phyloP scores from a whole-genome alignment of 1,140 invertebrate species.

The Pachypeltis micranthus region DNA sequence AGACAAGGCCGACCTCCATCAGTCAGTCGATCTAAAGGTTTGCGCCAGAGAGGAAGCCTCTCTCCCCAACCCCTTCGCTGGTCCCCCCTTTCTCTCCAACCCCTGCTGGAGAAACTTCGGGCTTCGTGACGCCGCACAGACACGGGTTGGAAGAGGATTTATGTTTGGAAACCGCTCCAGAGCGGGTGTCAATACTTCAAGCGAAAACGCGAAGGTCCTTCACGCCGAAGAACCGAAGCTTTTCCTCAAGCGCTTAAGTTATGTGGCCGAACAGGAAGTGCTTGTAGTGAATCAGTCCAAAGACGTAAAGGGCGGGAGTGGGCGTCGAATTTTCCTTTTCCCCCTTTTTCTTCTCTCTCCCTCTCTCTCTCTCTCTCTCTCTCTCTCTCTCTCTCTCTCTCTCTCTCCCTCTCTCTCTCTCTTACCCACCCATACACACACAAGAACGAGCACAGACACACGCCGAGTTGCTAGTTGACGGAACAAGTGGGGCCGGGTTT shows the following conservation, averaged over 20 bases:
- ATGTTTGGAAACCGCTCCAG: neutral
- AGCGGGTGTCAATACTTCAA: neutral
- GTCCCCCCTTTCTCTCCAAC: no score
- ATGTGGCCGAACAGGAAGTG: constrained; percentile 17
- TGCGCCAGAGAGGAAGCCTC: neutral
- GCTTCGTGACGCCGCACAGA: neutral
- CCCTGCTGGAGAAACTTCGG: neutral
- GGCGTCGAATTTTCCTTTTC: constrained; percentile 11
- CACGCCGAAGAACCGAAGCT: neutral
- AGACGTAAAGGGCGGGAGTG: no score
- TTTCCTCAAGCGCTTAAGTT: constrained; percentile 4
- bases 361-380: constrained; percentile 15
- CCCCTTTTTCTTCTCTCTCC: constrained; percentile 16
- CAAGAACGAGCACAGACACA: no score
- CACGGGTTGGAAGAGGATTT: constrained; percentile 2
- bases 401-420: constrained; percentile 15
- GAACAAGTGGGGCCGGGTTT: no score
- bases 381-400: constrained; percentile 12
- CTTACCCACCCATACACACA: no score
- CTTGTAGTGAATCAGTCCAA: constrained; percentile 13
- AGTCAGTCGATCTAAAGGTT: constrained; percentile 8
- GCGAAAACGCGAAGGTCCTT: neutral
- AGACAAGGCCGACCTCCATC: neutral
- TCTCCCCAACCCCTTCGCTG: no score
- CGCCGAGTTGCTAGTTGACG: no score